These are phyloP conservation scores for Mugil cephalus DNA, from an alignment of 2,113 vertebrate genomes.

Conservation along the genomic window DNA sequence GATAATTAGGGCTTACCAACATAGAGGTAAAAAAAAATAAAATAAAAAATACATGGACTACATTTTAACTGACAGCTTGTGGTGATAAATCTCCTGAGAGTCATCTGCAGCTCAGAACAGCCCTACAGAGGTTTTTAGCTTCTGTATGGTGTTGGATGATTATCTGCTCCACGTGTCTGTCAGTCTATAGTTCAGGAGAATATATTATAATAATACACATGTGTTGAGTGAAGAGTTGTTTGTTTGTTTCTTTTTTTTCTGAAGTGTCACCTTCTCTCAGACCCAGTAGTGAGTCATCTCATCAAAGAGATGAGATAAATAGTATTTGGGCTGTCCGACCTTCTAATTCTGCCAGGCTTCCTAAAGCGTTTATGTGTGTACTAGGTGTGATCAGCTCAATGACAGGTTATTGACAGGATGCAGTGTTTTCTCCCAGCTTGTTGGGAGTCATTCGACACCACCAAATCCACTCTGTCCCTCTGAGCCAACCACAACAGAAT, in stretches of 20 bases:
- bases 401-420: slow-evolving; percentile 25
- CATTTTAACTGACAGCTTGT: no score
- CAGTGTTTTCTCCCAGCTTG: slow-evolving; percentile 35
- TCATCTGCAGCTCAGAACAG: no score
- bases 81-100: no score
- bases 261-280: neutral
- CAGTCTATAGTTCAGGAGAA: no score
- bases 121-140: no score
- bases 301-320: neutral
- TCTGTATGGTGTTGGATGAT: no score
- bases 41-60: no score
- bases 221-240: neutral
- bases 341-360: slow-evolving; percentile 2
- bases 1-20: no score
- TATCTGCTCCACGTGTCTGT: no score
- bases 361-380: slow-evolving; percentile 15
- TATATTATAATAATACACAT: no score
- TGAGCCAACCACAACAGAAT: slow-evolving; percentile 38
- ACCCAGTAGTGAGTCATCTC: neutral
- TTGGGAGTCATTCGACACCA: slow-evolving; percentile 58
- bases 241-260: neutral
- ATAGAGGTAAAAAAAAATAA: no score
- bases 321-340: slow-evolving; percentile 3
- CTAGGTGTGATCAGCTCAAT: slow-evolving; percentile 8
- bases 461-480: slow-evolving; percentile 22